These are phyloP conservation scores for Puffinus mauretanicus DNA, from an alignment of 2,113 vertebrate genomes.

Conservation along the genomic window DNA sequence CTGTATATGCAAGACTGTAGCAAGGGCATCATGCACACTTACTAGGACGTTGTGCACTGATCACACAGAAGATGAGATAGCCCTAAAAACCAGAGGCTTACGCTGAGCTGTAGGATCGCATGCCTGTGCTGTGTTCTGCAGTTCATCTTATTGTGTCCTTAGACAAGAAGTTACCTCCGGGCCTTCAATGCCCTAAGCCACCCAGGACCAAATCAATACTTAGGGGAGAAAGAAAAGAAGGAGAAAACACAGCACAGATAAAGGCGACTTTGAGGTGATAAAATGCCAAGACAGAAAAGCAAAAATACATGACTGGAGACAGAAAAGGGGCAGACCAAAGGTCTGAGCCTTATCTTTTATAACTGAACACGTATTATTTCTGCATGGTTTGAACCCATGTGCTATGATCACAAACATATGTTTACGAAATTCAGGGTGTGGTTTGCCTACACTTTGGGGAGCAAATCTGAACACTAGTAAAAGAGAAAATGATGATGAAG, in stretches of 20 bases:
- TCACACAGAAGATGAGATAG: neutral
- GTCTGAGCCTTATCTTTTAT: neutral
- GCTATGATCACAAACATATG: neutral
- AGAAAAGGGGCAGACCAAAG: neutral
- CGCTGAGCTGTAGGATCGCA: fast-evolving
- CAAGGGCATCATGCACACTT: neutral
- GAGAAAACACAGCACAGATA: neutral
- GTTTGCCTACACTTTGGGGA: neutral
- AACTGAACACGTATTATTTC: neutral
- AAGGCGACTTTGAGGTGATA: neutral
- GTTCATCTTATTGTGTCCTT: neutral
- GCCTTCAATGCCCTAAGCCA: neutral
- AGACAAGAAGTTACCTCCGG: neutral
- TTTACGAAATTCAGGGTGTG: neutral
- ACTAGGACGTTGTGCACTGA: neutral
- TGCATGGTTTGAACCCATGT: neutral
- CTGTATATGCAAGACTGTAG: neutral
- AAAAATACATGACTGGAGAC: neutral
- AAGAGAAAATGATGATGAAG: neutral
- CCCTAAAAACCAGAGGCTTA: neutral
- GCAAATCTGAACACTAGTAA: neutral
- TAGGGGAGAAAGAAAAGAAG: neutral
- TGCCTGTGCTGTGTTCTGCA: neutral
- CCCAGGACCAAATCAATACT: neutral
- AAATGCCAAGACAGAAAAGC: neutral